phyloP scores from a whole-genome alignment of 2,888 invertebrate species.

The Julus scandinavius region DNA sequence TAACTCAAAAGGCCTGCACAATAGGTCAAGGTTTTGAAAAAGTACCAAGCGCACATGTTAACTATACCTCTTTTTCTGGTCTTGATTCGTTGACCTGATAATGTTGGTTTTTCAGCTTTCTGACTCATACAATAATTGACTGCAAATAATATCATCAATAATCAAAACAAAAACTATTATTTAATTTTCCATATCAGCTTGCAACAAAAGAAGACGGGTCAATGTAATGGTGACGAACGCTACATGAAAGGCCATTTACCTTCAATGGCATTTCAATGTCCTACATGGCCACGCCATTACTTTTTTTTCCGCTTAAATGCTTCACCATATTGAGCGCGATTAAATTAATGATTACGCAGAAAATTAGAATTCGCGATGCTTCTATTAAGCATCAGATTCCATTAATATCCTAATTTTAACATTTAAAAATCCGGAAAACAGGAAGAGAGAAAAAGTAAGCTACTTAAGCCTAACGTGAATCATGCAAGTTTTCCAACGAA shows the following conservation, averaged over 20 bases:
- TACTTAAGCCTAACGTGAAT: slow-evolving; percentile 13
- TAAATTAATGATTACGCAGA: neutral
- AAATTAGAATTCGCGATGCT: neutral
- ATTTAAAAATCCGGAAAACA: slow-evolving; percentile 11
- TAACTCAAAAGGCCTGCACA: neutral
- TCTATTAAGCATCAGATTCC: neutral
- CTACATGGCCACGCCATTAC: slow-evolving; percentile 33
- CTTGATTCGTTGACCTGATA: slow-evolving; percentile 99
- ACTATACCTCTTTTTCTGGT: slow-evolving; percentile 97
- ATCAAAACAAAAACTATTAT: neutral
- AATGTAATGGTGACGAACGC: neutral
- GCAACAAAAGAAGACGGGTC: slow-evolving; percentile 14
- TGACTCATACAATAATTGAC: slow-evolving; percentile 94
- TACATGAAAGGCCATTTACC: slow-evolving; percentile 14
- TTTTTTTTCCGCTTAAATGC: neutral
- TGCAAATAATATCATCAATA: slow-evolving; percentile 48
- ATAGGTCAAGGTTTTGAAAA: slow-evolving; percentile 20
- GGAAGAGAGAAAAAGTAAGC: neutral
- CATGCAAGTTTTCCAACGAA: slow-evolving; percentile 33
- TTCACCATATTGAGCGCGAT: neutral
- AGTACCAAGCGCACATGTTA: slow-evolving; percentile 62
- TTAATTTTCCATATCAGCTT: neutral
- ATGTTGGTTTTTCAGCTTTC: slow-evolving; percentile 99
- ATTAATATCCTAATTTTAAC: neutral
- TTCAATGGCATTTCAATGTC: slow-evolving; percentile 23